These are phyloP conservation scores for Cettia cetti DNA, from an alignment of 2,113 vertebrate species.

Conservation along the genomic window DNA sequence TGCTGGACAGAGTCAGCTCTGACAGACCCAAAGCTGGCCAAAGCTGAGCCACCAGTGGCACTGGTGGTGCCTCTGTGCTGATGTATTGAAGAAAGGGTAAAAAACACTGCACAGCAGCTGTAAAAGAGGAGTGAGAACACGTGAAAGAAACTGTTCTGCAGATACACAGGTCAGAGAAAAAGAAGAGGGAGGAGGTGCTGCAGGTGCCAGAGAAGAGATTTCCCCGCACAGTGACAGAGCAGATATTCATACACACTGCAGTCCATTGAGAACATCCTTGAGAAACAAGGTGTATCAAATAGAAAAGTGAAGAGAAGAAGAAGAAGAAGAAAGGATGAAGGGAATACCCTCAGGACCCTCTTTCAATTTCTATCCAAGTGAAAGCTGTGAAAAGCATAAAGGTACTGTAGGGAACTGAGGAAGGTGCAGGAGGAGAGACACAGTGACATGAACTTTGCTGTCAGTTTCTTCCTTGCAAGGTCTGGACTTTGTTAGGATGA, in stretches of 20 bases:
- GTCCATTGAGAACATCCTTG: neutral
- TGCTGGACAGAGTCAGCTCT: neutral
- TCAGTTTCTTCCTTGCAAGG: neutral
- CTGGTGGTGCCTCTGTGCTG: neutral
- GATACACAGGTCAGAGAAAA: neutral
- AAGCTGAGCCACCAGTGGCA: fast-evolving
- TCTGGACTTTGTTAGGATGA: neutral
- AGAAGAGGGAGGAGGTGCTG: neutral
- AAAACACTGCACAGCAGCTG: neutral
- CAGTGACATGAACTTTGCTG: neutral
- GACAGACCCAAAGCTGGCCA: fast-evolving
- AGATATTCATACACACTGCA: neutral
- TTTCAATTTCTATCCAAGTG: neutral
- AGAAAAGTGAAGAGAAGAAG: neutral
- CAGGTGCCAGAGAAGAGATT: neutral
- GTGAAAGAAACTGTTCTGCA: neutral
- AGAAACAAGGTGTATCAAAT: neutral
- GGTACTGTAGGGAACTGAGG: neutral
- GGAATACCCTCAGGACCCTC: neutral
- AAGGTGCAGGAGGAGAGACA: neutral
- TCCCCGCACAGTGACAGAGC: neutral
- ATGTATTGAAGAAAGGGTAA: neutral
- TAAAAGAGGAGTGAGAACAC: neutral
- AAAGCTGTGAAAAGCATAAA: neutral
- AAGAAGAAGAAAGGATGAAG: neutral